These are phyloP conservation scores for Leptinotarsa rubiginosa DNA, from an alignment of 2,888 invertebrate species.

Conservation along the genomic window DNA sequence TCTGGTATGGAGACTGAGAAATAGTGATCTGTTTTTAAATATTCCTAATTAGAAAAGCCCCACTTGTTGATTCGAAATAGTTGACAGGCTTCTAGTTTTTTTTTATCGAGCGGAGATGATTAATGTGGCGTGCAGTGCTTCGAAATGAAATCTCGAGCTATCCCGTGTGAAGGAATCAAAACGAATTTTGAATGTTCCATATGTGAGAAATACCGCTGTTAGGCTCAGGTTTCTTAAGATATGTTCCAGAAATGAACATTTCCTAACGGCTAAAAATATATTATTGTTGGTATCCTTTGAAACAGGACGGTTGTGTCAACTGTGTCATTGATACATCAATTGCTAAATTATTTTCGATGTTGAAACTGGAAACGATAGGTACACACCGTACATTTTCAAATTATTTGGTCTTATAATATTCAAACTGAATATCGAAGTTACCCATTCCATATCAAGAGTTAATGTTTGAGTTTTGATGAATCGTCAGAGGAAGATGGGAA, in stretches of 20 bases:
- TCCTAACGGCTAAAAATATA: too few relatives aligned
- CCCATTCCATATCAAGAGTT: too few relatives aligned
- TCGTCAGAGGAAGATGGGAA: too few relatives aligned
- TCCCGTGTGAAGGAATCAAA: conserved; percentile 1
- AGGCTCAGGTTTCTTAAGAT: neutral
- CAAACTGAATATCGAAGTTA: too few relatives aligned
- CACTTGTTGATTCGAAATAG: conserved; percentile 3
- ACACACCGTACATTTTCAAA: too few relatives aligned
- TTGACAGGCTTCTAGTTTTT: conserved; percentile 14
- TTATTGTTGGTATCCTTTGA: too few relatives aligned
- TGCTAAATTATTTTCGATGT: too few relatives aligned
- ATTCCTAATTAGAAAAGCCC: conserved; percentile 6
- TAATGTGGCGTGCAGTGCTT: neutral
- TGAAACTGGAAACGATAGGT: too few relatives aligned
- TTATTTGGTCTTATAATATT: too few relatives aligned
- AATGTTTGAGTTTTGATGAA: too few relatives aligned
- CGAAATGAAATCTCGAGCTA: neutral
- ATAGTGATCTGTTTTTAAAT: neutral
- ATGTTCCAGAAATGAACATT: neutral
- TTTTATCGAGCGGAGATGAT: conserved; percentile 10
- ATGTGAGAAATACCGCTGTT: neutral
- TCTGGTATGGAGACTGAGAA: conserved; percentile 1
- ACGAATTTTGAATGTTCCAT: neutral
- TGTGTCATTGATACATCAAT: too few relatives aligned
- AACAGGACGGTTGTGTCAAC: too few relatives aligned